A percentile compares a stretch with the other conserved stretches of the same genome.
Evolutionary conservation across 2,113 vertebrate genomes (phyloP).

Genomic region (Halcyon senegalensis): DNA sequence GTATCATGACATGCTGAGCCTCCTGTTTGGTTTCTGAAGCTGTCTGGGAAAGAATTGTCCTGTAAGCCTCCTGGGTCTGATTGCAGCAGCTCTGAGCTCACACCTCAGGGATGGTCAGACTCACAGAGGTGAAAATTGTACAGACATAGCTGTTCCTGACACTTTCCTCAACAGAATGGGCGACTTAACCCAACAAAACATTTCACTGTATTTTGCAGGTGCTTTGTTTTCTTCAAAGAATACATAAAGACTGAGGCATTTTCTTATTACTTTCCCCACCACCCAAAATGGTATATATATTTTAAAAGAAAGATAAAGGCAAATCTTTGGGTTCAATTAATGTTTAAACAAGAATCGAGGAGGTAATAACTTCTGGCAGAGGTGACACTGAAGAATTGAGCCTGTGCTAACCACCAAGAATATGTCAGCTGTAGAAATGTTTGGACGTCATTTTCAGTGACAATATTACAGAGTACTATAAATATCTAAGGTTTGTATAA

Average conservation of each 20-base stretch:
- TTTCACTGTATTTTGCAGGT: neutral
- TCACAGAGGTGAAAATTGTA: neutral
- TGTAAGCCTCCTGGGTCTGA: neutral
- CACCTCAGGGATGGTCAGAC: neutral
- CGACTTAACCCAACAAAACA: rapidly evolving
- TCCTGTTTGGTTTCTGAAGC: neutral
- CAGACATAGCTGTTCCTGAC: neutral
- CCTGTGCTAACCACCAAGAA: neutral
- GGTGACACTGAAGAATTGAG: neutral
- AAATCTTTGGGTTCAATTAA: neutral
- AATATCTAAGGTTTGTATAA: neutral
- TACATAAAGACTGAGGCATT: neutral
- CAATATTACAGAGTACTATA: neutral
- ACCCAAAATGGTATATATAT: neutral
- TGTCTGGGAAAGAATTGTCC: neutral
- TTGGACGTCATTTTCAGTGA: neutral
- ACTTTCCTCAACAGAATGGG: rapidly evolving
- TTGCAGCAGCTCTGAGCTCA: rapidly evolving
- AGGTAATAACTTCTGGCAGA: neutral
- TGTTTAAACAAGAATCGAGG: neutral
- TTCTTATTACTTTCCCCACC: neutral
- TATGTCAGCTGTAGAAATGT: neutral
- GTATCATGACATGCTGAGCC: neutral
- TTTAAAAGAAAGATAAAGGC: neutral
- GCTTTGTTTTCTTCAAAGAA: neutral